These are phyloP conservation scores for Polydrusus cervinus DNA, from an alignment of 2,888 invertebrate species.

Conservation along the genomic window DNA sequence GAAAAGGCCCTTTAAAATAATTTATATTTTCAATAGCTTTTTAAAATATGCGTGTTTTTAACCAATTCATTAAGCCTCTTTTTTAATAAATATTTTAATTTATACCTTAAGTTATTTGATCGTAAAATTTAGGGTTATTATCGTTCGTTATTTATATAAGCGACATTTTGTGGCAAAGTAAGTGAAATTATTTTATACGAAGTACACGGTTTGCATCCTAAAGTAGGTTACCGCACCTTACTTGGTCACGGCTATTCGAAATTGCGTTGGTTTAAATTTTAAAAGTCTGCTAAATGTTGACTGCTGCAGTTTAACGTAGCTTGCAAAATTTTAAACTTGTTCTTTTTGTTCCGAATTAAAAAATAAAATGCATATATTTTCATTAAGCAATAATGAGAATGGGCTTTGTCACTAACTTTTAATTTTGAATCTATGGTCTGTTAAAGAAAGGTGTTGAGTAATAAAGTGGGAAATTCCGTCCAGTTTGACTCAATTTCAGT, in stretches of 20 bases:
- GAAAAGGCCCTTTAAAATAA: too few relatives aligned
- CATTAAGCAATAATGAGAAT: too few relatives aligned
- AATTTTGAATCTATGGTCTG: too few relatives aligned
- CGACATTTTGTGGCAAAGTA: slow-evolving; percentile 42
- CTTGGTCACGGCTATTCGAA: slow-evolving; percentile 44
- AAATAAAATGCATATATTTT: background rate
- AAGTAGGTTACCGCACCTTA: slow-evolving; percentile 46
- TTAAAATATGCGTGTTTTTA: slow-evolving; percentile 18
- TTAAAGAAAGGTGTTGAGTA: too few relatives aligned
- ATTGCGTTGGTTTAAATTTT: slow-evolving; percentile 45
- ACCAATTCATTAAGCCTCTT: slow-evolving; percentile 19
- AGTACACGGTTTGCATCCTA: slow-evolving; percentile 38
- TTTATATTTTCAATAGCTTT: background rate
- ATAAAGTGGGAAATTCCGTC: too few relatives aligned
- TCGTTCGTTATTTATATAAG: slow-evolving; percentile 46
- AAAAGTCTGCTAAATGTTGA: slow-evolving; percentile 31
- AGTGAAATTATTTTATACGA: slow-evolving; percentile 41
- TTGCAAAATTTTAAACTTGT: slow-evolving; percentile 15
- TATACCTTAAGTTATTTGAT: slow-evolving; percentile 38
- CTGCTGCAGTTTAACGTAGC: slow-evolving; percentile 19
- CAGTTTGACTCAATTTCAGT: too few relatives aligned
- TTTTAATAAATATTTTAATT: slow-evolving; percentile 32
- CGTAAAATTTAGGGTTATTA: slow-evolving; percentile 50
- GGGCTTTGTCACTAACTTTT: too few relatives aligned
- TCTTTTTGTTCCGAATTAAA: slow-evolving; percentile 11